Base-by-base conservation (phyloP, 1,140 invertebrate genomes). In the Drosophila pseudoananassae region DNA sequence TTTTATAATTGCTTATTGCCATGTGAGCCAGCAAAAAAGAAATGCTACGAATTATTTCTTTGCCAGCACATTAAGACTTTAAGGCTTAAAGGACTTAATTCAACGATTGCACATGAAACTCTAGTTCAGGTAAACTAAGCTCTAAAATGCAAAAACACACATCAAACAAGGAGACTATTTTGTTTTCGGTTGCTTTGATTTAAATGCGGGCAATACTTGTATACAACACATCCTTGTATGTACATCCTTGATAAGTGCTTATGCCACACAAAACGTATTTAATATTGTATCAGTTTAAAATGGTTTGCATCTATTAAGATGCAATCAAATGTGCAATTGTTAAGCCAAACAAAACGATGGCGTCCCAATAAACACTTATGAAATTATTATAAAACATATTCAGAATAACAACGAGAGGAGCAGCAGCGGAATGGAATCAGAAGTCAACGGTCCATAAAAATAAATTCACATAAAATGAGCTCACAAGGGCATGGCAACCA, bases 1-100 rank as follows among this genome's bases (percentile, higher is more conserved):
- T 49, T 58, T 63, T 63, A 43, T 70, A 80, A 77, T 82, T 78
- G 59, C 75, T 65, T 75, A 49, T 58, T 66, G 66, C 50, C 66
- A 66, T 66, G 63, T 64, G 63, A 55, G 51, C 47, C 50, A 46
- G 17, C 7, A 23, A 17, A 29, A 14, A 29, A 14, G 15, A 20
- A 9, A 23, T 38, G 33, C 50, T 36, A 29, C 2, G 49, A 68
- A 46, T 27, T 27, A 53, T 54, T 68, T 53, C 14, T 15, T 14
- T 17, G 15, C 10, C 10, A 14, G 8, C 40, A 31, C 14, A 51
- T 8, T 14, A 47, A 49, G 31, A 29, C 17, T 31, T 25, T 27
- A 27, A 40, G 31, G 10, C 31, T 69, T 38, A 38, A 23, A 12
- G 12, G 29, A 46, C 29, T 38, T 54, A 40, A 25, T 64, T n/a